Evolutionary conservation across 2,113 vertebrate species (phyloP).

Genomic region (Paralichthys olivaceus): DNA sequence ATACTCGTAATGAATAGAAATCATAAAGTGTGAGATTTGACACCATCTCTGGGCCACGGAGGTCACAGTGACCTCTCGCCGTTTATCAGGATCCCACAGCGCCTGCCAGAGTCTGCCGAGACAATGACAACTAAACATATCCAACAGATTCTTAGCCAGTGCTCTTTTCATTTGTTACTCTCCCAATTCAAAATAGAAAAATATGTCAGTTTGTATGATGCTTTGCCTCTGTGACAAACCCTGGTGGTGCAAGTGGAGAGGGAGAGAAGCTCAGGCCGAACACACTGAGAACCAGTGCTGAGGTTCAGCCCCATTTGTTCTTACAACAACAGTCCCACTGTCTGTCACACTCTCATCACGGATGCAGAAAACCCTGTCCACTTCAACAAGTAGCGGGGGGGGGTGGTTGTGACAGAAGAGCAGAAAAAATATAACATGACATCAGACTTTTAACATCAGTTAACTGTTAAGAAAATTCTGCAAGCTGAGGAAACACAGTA

Average conservation of each 20-base stretch:
- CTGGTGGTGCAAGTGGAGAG: constrained; percentile 4
- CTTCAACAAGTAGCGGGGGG: constrained; percentile 30
- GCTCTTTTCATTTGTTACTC: constrained; percentile 25
- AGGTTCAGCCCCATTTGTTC: constrained; percentile 31
- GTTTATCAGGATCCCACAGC: constrained; percentile 32
- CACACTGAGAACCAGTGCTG: constrained; percentile 21
- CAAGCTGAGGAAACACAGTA: constrained; percentile 24
- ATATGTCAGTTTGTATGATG: constrained; percentile 24
- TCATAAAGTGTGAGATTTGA: constrained; percentile 65
- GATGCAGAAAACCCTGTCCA: constrained; percentile 53
- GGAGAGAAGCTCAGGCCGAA: constrained; percentile 4
- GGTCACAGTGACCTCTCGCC: constrained; percentile 9
- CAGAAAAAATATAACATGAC: constrained; percentile 18
- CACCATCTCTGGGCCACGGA: constrained; percentile 34
- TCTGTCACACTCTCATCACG: constrained; percentile 21
- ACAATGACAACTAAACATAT: constrained; percentile 24
- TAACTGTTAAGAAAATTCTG: constrained; percentile 42
- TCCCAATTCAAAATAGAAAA: constrained; percentile 61
- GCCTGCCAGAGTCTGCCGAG: constrained; percentile 33
- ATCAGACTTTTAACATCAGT: constrained; percentile 35
- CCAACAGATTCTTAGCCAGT: constrained; percentile 6
- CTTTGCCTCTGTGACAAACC: constrained; percentile 37
- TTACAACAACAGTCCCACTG: constrained; percentile 24
- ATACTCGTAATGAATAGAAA: constrained; percentile 75
- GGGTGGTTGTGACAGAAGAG: neutral